Conservation (phyloP, 2,888 invertebrate species). For the Cryptus viduatorius region DNA sequence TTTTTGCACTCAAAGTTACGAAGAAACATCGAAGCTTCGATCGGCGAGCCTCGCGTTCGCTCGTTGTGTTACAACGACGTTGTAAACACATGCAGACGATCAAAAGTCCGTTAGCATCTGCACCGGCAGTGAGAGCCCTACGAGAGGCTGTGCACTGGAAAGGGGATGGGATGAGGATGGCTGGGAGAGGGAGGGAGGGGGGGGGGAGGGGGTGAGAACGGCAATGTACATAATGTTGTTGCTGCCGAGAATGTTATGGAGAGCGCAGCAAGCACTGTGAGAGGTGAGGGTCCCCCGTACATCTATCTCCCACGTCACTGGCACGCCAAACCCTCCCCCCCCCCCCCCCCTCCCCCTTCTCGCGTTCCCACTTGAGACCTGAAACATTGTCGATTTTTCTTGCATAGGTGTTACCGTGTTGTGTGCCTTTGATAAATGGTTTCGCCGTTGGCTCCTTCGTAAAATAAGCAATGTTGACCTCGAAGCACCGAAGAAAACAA, state of each 20-base stretch:
- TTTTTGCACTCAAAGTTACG: slow-evolving; percentile 25
- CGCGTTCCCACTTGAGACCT: slow-evolving; percentile 71
- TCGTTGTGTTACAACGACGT: slow-evolving; percentile 28
- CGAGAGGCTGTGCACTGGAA: not conserved
- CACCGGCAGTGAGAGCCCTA: slow-evolving; percentile 22
- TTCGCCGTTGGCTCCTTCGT: slow-evolving; percentile 24
- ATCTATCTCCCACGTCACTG: slow-evolving; percentile 81
- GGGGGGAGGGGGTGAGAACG: slow-evolving; percentile 34
- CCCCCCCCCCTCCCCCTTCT: slow-evolving; percentile 42
- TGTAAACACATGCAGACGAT: slow-evolving; percentile 62
- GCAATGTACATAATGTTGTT: slow-evolving; percentile 60
- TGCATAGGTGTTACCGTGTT: slow-evolving; percentile 76
- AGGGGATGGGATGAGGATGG: not conserved
- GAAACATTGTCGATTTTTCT: slow-evolving; percentile 81
- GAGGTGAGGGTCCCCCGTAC: slow-evolving; percentile 68
- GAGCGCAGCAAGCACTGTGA: slow-evolving; percentile 39
- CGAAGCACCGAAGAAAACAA: slow-evolving; percentile 1
- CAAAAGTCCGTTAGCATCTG: slow-evolving; percentile 62
- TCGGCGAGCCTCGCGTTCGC: slow-evolving; percentile 33
- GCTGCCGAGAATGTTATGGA: slow-evolving; percentile 39
- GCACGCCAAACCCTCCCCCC: slow-evolving; percentile 68
- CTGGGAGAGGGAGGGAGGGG: not conserved
- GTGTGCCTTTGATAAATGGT: slow-evolving; percentile 77
- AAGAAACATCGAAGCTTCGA: slow-evolving; percentile 43
- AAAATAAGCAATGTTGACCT: slow-evolving; percentile 10